Evolutionary conservation across 2,797 vertebrate genomes (phyloP).

Genomic region (Melanotaenia maccullochi): DNA sequence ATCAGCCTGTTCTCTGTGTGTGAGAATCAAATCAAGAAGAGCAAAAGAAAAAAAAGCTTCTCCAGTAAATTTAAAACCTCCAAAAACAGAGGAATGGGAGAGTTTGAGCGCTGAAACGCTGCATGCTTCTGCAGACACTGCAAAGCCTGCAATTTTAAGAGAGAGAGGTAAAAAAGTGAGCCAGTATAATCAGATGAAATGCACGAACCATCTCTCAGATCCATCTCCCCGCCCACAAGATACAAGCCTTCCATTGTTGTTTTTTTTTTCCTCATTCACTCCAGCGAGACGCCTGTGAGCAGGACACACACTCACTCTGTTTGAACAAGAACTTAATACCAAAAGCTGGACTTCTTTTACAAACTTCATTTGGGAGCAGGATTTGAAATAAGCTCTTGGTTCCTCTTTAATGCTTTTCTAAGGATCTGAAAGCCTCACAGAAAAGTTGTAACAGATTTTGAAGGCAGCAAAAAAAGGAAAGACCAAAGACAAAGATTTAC

Average conservation of each 20-base stretch:
- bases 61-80: conserved; percentile 14
- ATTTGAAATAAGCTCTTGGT: conserved; percentile 50
- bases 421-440: conserved; percentile 41
- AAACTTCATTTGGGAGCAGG: conserved; percentile 31
- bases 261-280: conserved; percentile 63
- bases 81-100: conserved; percentile 13
- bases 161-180: conserved; percentile 8
- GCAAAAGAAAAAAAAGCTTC: background rate
- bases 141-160: conserved; percentile 45
- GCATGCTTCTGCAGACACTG: conserved; percentile 7
- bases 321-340: conserved; percentile 55
- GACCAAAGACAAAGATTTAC: conserved; percentile 39
- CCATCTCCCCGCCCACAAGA: conserved; percentile 68
- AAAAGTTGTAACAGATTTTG: conserved; percentile 62
- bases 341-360: conserved; percentile 31
- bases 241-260: conserved; percentile 69
- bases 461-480: conserved; percentile 21
- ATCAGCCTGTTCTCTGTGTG: background rate
- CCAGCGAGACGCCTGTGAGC: conserved; percentile 48
- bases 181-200: conserved; percentile 50
- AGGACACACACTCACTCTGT: conserved; percentile 49
- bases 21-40: background rate
- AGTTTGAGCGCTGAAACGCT: conserved; percentile 16
- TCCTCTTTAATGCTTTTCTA: conserved; percentile 46
- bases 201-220: conserved; percentile 51